Conservation (phyloP, 2,113 vertebrate species). For the Macrotis lagotis region DNA sequence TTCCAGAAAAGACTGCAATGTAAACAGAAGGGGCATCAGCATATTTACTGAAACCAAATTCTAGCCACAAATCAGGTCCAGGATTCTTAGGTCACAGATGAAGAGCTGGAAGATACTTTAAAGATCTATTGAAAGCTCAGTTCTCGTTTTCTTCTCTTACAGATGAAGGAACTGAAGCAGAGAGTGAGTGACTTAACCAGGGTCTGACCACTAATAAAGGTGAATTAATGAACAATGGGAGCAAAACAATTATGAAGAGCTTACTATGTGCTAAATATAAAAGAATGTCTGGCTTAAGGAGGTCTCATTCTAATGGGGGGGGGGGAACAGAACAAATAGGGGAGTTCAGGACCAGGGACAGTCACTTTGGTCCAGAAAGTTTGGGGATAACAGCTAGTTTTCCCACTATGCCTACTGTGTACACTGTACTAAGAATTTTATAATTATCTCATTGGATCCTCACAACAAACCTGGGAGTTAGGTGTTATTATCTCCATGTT, state of each 20-base stretch:
- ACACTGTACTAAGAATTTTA: background rate
- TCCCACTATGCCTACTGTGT: background rate
- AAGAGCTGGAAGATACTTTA: background rate
- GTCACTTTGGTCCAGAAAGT: background rate
- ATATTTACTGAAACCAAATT: background rate
- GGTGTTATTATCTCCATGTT: background rate
- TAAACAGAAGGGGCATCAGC: background rate
- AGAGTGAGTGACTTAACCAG: background rate
- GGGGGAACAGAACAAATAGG: background rate
- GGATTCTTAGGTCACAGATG: background rate
- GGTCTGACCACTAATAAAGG: background rate
- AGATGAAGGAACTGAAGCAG: background rate
- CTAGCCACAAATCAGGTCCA: background rate
- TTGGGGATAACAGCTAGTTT: background rate
- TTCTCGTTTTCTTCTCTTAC: background rate
- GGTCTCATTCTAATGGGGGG: background rate
- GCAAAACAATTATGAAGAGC: background rate
- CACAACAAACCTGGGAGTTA: background rate
- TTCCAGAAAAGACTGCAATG: background rate
- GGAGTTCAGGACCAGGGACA: background rate
- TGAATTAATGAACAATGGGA: background rate
- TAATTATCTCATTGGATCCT: background rate
- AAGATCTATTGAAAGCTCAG: background rate
- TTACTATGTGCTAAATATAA: background rate
- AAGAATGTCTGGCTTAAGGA: background rate